Conservation (phyloP, 2,888 invertebrate genomes). For the Poecilobothrus nobilitatus region DNA sequence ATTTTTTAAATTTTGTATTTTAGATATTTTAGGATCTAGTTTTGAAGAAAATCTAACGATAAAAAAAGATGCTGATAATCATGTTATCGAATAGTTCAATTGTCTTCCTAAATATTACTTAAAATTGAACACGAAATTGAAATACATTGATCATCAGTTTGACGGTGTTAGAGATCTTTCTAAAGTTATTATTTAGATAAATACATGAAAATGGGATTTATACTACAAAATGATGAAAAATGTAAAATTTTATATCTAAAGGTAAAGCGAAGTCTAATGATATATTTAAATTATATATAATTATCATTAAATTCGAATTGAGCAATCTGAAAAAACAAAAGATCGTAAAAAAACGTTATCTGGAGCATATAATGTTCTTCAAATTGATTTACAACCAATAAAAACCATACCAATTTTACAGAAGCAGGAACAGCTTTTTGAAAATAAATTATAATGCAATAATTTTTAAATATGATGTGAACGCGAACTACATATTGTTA, state of each 20-base stretch:
- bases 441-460: neutral
- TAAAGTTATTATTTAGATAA: neutral
- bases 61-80: neutral
- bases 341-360: neutral
- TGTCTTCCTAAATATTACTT: neutral
- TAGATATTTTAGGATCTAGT: neutral
- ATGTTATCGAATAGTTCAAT: slow-evolving; percentile 5
- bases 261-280: neutral
- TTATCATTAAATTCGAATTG: neutral
- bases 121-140: too few relatives aligned
- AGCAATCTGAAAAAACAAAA: neutral
- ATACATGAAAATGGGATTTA: neutral
- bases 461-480: neutral
- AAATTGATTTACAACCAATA: slow-evolving; percentile 8
- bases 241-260: neutral
- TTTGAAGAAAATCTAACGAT: neutral
- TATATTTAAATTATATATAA: neutral
- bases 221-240: slow-evolving; percentile 4
- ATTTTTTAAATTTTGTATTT: too few relatives aligned
- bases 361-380: neutral
- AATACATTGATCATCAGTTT: slow-evolving; percentile 1
- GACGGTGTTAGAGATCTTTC: neutral
- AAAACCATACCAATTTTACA: slow-evolving; percentile 7
- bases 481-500: neutral
- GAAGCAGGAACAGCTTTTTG: neutral